A percentile compares a stretch with the other conserved stretches of the same genome.
phyloP scores from a whole-genome alignment of 2,797 vertebrate genomes.

The Anguilla marmorata region DNA sequence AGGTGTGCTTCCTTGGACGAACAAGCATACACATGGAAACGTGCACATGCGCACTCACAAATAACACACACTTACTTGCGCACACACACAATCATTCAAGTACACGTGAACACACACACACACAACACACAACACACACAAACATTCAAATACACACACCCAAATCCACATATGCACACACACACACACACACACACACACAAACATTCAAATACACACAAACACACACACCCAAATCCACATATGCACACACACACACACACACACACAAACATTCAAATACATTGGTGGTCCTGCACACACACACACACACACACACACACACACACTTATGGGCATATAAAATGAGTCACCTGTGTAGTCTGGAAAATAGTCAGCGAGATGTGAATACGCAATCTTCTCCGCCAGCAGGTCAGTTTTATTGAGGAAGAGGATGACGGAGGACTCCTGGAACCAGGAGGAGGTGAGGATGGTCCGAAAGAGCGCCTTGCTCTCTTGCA shows the following conservation, averaged over 20 bases:
- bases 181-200: not conserved
- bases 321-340: not conserved
- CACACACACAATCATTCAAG: not conserved
- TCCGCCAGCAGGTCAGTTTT: slow-evolving; percentile 86
- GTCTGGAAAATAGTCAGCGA: slow-evolving; percentile 80
- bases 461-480: slow-evolving; percentile 83
- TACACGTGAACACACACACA: not conserved
- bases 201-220: not conserved
- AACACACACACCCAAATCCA: not conserved
- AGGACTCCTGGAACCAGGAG: slow-evolving; percentile 80
- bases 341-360: slow-evolving; percentile 70
- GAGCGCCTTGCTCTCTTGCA: slow-evolving; percentile 84
- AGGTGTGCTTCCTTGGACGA: not conserved
- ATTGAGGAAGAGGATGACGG: slow-evolving; percentile 88
- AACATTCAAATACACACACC: not conserved
- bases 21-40: not conserved
- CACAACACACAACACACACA: not conserved
- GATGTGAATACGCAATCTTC: slow-evolving; percentile 80
- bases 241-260: not conserved
- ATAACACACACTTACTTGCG: too few species aligned
- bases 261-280: not conserved
- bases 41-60: too few species aligned
- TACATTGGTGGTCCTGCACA: not conserved
- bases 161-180: not conserved
- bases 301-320: not conserved